Base-by-base conservation (phyloP, 2,888 invertebrate species). In the Eurytoma californica region DNA sequence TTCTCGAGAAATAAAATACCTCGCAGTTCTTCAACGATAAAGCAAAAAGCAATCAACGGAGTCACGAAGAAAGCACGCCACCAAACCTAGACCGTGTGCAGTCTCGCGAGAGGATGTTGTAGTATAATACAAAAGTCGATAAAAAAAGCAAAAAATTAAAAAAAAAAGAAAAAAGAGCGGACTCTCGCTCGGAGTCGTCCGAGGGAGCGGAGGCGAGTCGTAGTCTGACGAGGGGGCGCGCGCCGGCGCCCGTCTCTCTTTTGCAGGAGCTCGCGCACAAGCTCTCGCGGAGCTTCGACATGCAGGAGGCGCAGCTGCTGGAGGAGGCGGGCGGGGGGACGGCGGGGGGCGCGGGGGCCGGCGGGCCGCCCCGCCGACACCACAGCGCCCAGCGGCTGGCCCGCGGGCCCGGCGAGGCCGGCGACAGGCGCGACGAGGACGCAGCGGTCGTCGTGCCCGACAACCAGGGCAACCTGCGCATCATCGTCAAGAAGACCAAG, bases 401-500 rank as follows among this genome's bases (percentile, higher is more conserved):
- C 4, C 85, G 89, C 30, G 87, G 82, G 75, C 84, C 86, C 3
- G 75, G 82, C 68, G 84, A 83, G 70, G 81, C 74, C 18, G 76
- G 69, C 63, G 88, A 88, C 55, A 85, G 89, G 70, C 83, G 89
- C n/a, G 89, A 95, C 87, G 95, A 95, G 85, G 94, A 95, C 86
- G 93, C 94, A 81, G 93, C 94, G 81, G 91, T 95, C 89, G 95
- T 96, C 84, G 94, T 95, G 86, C 93, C 95, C 86, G 97, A 97
- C 91, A 95, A 96, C 91, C 96, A 96, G 91, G 97, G 97, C 84
- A 96, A 96, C 91, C 93, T 97, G 87, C 93, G 96, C 90, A 95
- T 97, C 86, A 95, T 95, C 84, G 96, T 98, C 84, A 96, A 96
- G 91, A 98, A 98, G 92, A 96, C 95, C 75, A 97, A 97, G 91